These are phyloP conservation scores for Platysteira castanea DNA, from an alignment of 2,113 vertebrate genomes.

Conservation along the genomic window DNA sequence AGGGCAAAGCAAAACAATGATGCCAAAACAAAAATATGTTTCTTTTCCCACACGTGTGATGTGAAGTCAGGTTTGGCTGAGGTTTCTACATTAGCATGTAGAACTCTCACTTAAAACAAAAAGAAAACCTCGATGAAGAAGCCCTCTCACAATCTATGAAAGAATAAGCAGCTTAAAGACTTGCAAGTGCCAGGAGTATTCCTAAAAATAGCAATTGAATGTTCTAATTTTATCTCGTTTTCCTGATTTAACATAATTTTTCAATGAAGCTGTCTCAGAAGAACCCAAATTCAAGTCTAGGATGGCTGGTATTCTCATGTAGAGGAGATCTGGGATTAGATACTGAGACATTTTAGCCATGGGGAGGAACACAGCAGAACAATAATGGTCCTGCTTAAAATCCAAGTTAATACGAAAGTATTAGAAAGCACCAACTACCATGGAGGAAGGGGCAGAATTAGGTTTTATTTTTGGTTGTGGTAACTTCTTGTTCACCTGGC, in stretches of 20 bases:
- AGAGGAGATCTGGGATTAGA: not conserved
- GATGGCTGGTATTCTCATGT: not conserved
- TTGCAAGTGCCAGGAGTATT: not conserved
- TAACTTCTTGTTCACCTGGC: not conserved
- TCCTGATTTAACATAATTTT: not conserved
- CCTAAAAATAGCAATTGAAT: not conserved
- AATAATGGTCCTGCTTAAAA: not conserved
- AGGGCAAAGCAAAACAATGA: not conserved
- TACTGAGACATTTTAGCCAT: not conserved
- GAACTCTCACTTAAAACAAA: not conserved
- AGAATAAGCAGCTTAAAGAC: conserved; percentile 10
- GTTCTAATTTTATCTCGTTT: not conserved
- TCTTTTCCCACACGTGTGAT: not conserved
- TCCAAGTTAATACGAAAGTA: not conserved
- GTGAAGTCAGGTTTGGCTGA: not conserved
- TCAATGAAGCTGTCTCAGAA: not conserved
- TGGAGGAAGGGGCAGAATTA: not conserved
- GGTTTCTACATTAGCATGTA: not conserved
- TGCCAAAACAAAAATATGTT: not conserved
- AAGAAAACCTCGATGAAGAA: not conserved
- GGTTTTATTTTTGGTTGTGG: not conserved
- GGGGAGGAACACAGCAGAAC: not conserved
- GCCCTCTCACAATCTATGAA: not conserved
- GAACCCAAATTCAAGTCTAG: not conserved
- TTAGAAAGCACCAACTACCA: not conserved